Base-by-base conservation (phyloP, 2,888 invertebrate genomes). In the Pomacea canaliculata region DNA sequence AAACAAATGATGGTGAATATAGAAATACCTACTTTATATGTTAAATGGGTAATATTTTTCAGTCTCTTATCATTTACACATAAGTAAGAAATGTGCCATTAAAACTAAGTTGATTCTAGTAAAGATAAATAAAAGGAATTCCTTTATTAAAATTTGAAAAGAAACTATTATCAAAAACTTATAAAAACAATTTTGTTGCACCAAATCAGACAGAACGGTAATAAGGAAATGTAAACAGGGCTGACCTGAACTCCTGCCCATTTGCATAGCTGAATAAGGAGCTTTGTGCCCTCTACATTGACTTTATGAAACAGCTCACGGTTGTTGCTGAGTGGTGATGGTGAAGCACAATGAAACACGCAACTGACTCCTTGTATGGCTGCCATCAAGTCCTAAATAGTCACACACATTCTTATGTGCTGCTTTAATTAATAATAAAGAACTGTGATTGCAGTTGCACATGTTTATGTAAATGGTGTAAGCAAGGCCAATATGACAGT, bases 271-370 rank as follows among this genome's bases (percentile, higher is more conserved):
- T 79, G 81, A 18, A 89, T 83, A 56, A 89, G 79, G 19, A 75
- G 86, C 65, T 81, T 82, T 18, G 88, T 88, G 9, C 88, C 89
- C 19, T 84, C 82, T 48, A 76, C 80, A 78, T 89, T 89, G 49
- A 89, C 88, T 68, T 82, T 82, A 76, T 84, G 80, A 78, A 88
- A 89, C 16, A 89, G 82, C n/a, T 81, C 82, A 46, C 82, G 83
- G 83, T 89, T 87, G 78, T 85, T 82, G 76, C 85, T 84, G 70
- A 85, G 81, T 5, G 88, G 87, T 10, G 87, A 79, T 1, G 88
- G 88, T 8, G 88, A 85, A 62, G 88, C 88, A 79, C 86, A 86
- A 80, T 89, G 88, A 72, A 89, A 87, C 27, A 88, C 87, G 71
- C 81, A 82, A 27, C 82, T 72, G 7, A 85, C 84, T 48, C 82